Conservation (phyloP, 2,113 vertebrate genomes). For the Siniperca knerii region DNA sequence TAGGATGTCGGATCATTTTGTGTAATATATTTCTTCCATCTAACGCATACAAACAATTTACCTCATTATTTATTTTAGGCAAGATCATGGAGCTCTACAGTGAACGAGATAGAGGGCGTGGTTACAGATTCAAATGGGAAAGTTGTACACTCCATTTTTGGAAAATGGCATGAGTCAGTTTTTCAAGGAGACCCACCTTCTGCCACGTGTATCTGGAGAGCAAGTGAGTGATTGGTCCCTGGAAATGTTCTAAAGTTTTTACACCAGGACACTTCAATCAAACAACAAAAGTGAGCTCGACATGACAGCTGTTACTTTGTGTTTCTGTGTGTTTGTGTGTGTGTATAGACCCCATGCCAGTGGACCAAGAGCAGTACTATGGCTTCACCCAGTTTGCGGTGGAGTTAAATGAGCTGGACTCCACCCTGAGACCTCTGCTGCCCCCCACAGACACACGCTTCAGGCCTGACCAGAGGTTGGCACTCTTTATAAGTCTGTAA, state of each 20-base stretch:
- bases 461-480: constrained; percentile 95
- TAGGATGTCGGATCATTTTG: background rate
- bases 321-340: background rate
- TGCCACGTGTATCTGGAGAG: constrained; percentile 94
- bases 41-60: background rate
- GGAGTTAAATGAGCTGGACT: constrained; percentile 94
- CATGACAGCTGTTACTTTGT: background rate
- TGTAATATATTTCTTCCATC: background rate
- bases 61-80: constrained; percentile 77
- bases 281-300: background rate
- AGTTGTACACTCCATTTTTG: constrained; percentile 91
- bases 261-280: background rate
- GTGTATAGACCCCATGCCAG: constrained; percentile 91
- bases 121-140: constrained; percentile 89
- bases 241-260: background rate
- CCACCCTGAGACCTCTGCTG: constrained; percentile 84
- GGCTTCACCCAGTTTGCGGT: constrained; percentile 96
- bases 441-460: constrained; percentile 95
- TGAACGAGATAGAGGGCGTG: constrained; percentile 94
- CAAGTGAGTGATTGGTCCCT: constrained; percentile 88
- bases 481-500: background rate
- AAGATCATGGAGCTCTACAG: constrained; percentile 90
- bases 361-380: constrained; percentile 91
- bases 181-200: constrained; percentile 91
- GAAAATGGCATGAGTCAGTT: constrained; percentile 96